Evolutionary conservation across 2,888 invertebrate species (phyloP), one percentile per base, ranked within the genome.

Genomic region (Catocala nupta): DNA sequence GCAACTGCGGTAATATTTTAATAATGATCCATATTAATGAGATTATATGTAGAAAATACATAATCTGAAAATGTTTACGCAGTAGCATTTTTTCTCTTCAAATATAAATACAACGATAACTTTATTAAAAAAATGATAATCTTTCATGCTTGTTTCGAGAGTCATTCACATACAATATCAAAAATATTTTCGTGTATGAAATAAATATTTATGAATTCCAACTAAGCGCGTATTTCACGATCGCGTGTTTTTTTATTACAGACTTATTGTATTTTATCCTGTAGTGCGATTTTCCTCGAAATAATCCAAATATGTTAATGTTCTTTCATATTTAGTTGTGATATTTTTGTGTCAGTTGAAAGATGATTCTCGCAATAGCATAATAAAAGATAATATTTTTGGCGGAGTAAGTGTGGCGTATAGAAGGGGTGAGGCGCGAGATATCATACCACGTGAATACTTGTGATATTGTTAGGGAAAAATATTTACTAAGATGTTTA

Each of bases 241-340:
- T 68, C 65, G 50, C 59, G 59, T 63, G 64, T 66, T 59, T 69
- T 55, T 9, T 39, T 39, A 39, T 39, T 39, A 9, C 9, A 39
- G 5, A 39, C 59, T 52, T 70, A 63, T 70, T 74, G 63, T 75
- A 62, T 71, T 59, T 55, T 44, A 25, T 54, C 50, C 59, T 49
- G 64, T 72, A 63, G 65, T 73, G 56, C 43, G 51, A 67, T 74
- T 63, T 39, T 66, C 44, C 55, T 42, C 54, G 59, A 55, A 62
- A 64, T 71, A 71, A 75, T 74, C 74, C 62, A 77, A 60, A 77
- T 74, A 74, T 77, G 75, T 74, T 74, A 69, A 65, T 71, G 64
- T 44, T 48, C 61, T 64, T 77, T 68, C 58, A 71, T 75, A 71
- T 74, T 71, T 74, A 71, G 65, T 64, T 65, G 59, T 66, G 71